These are phyloP conservation scores for Cyaniris semiargus DNA, from an alignment of 2,888 invertebrate genomes.

Conservation along the genomic window DNA sequence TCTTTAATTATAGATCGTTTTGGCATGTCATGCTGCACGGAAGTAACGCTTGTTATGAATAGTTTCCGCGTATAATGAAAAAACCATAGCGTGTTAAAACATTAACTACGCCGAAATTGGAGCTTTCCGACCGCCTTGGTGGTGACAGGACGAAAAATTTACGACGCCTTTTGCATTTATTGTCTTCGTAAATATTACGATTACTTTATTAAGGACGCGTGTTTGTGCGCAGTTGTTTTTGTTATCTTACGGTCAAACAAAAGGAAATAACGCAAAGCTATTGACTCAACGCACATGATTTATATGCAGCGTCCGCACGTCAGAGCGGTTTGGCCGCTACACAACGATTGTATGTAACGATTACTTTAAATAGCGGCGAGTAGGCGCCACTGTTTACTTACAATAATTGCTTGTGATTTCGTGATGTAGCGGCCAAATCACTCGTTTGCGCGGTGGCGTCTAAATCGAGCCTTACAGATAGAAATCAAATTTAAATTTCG, in stretches of 20 bases:
- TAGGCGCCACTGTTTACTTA: too few relatives aligned
- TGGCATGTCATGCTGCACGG: constrained; percentile 18
- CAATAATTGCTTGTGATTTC: too few relatives aligned
- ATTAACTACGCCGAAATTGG: constrained; percentile 22
- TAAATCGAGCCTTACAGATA: too few relatives aligned
- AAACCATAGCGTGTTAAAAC: constrained; percentile 28
- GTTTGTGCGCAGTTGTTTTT: background rate
- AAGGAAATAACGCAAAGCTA: background rate
- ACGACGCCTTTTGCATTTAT: constrained; percentile 1
- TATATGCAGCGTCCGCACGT: too few relatives aligned
- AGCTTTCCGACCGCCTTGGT: constrained; percentile 9
- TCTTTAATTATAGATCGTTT: background rate
- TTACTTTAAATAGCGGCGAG: too few relatives aligned
- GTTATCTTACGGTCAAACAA: background rate
- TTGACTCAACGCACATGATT: too few relatives aligned
- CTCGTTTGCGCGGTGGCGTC: too few relatives aligned
- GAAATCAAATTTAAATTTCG: too few relatives aligned
- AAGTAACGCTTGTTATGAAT: constrained; percentile 30
- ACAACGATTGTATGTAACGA: too few relatives aligned
- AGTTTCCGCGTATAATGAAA: constrained; percentile 23
- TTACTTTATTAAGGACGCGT: background rate
- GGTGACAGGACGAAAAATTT: constrained; percentile 26
- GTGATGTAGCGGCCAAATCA: too few relatives aligned
- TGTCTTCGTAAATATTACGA: constrained; percentile 7
- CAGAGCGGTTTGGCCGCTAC: too few relatives aligned